Conservation (phyloP, 1,140 invertebrate genomes). For the Eumaeus atala region DNA sequence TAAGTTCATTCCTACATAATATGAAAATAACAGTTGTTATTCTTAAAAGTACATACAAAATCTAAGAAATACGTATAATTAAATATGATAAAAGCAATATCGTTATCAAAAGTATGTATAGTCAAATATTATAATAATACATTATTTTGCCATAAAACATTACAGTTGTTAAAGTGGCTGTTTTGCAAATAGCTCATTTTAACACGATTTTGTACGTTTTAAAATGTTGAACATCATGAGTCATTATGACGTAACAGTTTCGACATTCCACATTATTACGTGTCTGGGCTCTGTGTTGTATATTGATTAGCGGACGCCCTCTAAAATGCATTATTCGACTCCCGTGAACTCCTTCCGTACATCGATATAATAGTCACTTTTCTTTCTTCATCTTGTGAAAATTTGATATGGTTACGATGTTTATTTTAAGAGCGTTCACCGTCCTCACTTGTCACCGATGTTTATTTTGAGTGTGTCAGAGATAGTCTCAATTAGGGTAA, state of each 20-base stretch:
- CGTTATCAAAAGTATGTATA: too few species aligned
- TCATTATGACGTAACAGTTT: constrained; percentile 50
- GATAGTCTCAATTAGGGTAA: constrained; percentile 55
- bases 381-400: too few species aligned
- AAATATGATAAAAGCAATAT: too few species aligned
- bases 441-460: constrained; percentile 51
- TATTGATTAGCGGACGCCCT: constrained; percentile 50
- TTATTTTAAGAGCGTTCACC: constrained; percentile 35
- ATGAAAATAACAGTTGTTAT: too few species aligned
- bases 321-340: constrained; percentile 41
- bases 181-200: not conserved
- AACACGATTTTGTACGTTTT: constrained; percentile 11
- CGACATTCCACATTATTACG: constrained; percentile 44
- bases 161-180: too few species aligned
- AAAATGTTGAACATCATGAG: constrained; percentile 24
- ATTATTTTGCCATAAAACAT: too few species aligned
- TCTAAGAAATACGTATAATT: too few species aligned
- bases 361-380: not conserved
- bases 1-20: not conserved
- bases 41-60: too few species aligned
- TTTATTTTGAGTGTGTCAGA: constrained; percentile 45
- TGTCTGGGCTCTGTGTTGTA: constrained; percentile 40
- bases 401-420: constrained; percentile 24
- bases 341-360: constrained; percentile 35
- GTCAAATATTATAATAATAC: too few species aligned